Conservation (phyloP, 2,888 invertebrate species). For the Volucella inanis region DNA sequence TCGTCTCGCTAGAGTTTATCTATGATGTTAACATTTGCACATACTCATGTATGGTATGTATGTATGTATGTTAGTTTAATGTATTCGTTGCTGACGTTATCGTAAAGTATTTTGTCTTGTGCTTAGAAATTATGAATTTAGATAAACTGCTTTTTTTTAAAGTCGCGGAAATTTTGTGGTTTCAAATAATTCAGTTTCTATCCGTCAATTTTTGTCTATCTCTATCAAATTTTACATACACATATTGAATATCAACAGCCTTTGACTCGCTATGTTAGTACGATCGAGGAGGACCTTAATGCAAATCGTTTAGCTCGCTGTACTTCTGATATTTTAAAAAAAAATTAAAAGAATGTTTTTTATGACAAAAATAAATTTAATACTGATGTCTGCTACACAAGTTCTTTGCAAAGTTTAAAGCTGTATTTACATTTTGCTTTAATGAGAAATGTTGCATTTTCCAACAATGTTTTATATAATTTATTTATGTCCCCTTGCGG, state of each 20-base stretch:
- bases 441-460: neutral
- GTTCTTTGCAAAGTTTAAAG: constrained; percentile 21
- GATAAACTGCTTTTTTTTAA: too few relatives aligned
- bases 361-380: neutral
- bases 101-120: too few relatives aligned
- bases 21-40: too few relatives aligned
- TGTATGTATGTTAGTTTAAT: too few relatives aligned
- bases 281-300: neutral
- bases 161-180: too few relatives aligned
- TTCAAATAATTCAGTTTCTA: too few relatives aligned
- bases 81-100: too few relatives aligned
- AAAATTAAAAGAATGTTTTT: neutral
- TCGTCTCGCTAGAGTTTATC: too few relatives aligned
- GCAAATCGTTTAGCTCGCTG: neutral
- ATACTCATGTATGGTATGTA: too few relatives aligned
- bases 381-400: constrained; percentile 3
- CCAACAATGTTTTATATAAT: neutral
- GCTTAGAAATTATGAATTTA: too few relatives aligned
- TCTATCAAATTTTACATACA: too few relatives aligned
- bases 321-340: constrained; percentile 3
- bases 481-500: neutral
- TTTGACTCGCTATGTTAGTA: neutral
- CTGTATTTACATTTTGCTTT: constrained; percentile 40
- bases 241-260: neutral
- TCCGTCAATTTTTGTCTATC: too few relatives aligned